phyloP scores from a whole-genome alignment of 2,113 vertebrate genomes.

The Poicephalus meyeri region DNA sequence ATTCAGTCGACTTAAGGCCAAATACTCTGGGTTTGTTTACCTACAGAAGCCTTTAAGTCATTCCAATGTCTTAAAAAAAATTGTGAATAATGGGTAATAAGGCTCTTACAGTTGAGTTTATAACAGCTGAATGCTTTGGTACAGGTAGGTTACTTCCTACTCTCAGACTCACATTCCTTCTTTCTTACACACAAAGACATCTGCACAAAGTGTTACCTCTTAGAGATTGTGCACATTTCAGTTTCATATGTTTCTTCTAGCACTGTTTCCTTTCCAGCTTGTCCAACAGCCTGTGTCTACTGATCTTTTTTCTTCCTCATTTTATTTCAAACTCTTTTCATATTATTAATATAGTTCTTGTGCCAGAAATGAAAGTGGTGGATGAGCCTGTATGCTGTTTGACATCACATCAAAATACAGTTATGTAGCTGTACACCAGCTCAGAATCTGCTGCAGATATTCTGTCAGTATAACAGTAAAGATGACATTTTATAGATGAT shows the following conservation, averaged over 20 bases:
- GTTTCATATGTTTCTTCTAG: neutral
- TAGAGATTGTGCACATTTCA: neutral
- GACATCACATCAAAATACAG: neutral
- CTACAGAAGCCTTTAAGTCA: neutral
- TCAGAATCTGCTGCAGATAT: neutral
- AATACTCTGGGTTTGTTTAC: neutral
- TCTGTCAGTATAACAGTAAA: neutral
- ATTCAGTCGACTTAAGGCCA: neutral
- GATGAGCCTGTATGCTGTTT: neutral
- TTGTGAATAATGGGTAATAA: neutral
- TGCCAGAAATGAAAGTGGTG: neutral
- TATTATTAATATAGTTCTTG: neutral
- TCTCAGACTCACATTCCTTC: neutral
- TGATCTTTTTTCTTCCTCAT: neutral
- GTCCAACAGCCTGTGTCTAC: neutral
- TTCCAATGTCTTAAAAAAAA: neutral
- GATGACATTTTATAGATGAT: conserved; percentile 4
- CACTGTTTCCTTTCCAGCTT: neutral
- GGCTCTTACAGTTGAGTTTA: neutral
- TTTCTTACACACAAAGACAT: neutral
- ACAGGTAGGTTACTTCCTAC: neutral
- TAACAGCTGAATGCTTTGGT: neutral
- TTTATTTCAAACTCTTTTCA: neutral
- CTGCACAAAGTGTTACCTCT: neutral
- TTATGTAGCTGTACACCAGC: neutral